A percentile compares a stretch with the other conserved stretches of the same genome.
Conservation (phyloP, 2,113 vertebrate genomes). For the Gopherus flavomarginatus region DNA sequence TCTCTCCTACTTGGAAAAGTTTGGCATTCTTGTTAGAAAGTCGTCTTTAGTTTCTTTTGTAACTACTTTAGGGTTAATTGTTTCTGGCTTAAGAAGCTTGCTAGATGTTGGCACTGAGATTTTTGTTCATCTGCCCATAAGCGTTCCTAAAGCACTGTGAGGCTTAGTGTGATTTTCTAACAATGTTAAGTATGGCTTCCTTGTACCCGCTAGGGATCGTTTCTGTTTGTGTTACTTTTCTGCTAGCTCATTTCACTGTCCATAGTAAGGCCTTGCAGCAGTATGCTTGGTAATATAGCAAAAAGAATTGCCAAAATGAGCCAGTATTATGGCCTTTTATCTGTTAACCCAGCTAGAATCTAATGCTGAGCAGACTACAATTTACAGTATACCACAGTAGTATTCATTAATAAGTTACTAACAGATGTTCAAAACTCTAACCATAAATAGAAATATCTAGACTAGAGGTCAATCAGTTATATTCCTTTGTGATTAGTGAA, state of each 20-base stretch:
- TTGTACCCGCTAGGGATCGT: fast-evolving
- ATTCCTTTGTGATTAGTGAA: not conserved
- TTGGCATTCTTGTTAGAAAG: not conserved
- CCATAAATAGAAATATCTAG: not conserved
- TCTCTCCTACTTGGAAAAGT: not conserved
- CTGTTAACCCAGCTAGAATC: not conserved
- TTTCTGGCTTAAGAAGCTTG: not conserved
- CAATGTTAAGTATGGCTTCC: fast-evolving
- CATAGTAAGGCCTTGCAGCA: fast-evolving
- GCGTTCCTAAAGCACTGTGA: fast-evolving
- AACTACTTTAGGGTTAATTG: not conserved
- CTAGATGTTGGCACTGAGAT: not conserved
- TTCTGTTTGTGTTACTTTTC: fast-evolving
- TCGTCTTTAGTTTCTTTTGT: not conserved
- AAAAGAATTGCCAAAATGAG: not conserved
- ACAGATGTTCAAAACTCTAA: not conserved
- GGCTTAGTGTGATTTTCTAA: not conserved
- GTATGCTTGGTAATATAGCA: fast-evolving
- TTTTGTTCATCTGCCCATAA: not conserved
- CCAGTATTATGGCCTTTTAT: not conserved
- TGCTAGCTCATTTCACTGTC: fast-evolving
- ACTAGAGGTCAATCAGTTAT: fast-evolving
- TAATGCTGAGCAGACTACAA: fast-evolving
- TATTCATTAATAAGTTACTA: slow-evolving; percentile 14
- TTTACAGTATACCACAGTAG: not conserved